Evolutionary conservation across 2,797 vertebrate genomes (phyloP).

Genomic region (Acanthiza pusilla): DNA sequence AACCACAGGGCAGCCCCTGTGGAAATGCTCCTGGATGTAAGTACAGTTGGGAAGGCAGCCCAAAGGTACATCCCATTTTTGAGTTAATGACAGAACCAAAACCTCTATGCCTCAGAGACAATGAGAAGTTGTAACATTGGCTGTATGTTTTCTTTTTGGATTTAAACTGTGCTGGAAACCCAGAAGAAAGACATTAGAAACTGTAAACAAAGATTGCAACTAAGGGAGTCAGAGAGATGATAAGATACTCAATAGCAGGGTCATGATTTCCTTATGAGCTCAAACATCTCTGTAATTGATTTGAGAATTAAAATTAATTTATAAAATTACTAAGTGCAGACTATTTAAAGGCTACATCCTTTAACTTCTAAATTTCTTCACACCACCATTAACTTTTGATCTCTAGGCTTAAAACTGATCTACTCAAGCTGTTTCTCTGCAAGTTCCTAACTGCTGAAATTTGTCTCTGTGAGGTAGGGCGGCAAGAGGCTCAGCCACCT

Average conservation of each 20-base stretch:
- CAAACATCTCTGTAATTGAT: background rate
- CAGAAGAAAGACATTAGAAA: background rate
- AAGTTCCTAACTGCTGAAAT: background rate
- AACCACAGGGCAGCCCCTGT: background rate
- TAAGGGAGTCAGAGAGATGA: background rate
- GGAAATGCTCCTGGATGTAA: background rate
- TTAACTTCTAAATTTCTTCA: background rate
- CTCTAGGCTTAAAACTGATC: background rate
- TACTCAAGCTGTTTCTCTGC: background rate
- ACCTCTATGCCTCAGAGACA: background rate
- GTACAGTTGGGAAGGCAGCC: background rate
- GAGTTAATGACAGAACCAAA: background rate
- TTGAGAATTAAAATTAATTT: slow-evolving; percentile 11
- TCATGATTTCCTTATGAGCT: background rate
- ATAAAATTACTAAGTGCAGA: background rate
- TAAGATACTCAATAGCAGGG: background rate
- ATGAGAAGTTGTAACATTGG: background rate
- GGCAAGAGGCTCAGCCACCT: background rate
- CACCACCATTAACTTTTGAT: background rate
- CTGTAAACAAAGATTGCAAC: background rate
- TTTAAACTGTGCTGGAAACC: background rate
- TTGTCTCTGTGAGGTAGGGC: background rate
- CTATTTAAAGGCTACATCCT: background rate
- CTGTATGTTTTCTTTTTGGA: background rate
- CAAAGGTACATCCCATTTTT: rapidly evolving